Conservation (phyloP, 2,113 vertebrate genomes). For the Dasyurus viverrinus region DNA sequence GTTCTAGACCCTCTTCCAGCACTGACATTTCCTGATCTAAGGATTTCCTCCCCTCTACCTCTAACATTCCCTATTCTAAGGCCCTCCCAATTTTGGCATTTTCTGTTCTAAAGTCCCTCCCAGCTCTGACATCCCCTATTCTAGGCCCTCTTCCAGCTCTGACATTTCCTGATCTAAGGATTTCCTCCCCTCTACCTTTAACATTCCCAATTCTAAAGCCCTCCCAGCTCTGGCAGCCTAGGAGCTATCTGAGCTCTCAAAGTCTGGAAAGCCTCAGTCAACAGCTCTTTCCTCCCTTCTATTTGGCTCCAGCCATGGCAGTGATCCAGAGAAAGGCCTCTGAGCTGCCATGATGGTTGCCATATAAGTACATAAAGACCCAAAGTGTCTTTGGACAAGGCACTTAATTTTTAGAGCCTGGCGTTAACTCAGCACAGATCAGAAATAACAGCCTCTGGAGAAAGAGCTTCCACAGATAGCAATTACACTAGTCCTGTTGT, state of each 20-base stretch:
- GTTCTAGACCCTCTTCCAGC: neutral
- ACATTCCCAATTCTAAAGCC: too few species aligned
- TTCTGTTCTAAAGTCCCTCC: neutral
- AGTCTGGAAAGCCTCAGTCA: neutral
- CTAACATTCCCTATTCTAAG: too few species aligned
- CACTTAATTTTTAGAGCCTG: conserved; percentile 59
- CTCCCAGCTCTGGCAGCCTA: neutral
- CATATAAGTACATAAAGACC: neutral
- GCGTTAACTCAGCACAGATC: conserved; percentile 51
- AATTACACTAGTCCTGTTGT: neutral
- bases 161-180: too few species aligned
- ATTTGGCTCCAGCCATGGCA: neutral
- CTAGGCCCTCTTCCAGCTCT: neutral
- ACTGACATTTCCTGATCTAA: too few species aligned
- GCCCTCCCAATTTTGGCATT: neutral
- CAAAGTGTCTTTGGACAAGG: conserved; percentile 37
- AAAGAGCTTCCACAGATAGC: neutral
- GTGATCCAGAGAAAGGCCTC: neutral
- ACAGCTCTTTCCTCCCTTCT: neutral
- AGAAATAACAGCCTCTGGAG: conserved; percentile 30
- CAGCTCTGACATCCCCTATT: too few species aligned
- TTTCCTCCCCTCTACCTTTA: too few species aligned
- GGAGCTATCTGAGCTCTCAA: neutral
- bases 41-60: too few species aligned
- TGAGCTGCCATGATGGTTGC: neutral